phyloP scores from a whole-genome alignment of 2,888 invertebrate genomes.

The Pristionchus maxplancki region DNA sequence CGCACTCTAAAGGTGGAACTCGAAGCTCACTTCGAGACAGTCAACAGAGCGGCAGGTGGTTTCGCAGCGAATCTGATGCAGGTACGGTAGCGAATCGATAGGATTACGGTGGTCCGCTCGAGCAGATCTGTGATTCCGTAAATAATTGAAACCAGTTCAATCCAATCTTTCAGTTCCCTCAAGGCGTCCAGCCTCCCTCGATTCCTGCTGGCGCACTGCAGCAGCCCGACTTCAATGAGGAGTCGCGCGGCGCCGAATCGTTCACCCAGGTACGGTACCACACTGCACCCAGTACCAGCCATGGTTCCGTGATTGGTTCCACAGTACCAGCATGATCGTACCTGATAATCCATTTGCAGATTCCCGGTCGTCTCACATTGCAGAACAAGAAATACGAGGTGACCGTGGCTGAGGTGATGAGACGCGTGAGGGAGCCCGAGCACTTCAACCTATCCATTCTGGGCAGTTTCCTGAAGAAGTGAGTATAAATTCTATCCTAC shows the following conservation, averaged over 20 bases:
- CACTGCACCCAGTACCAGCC: not conserved
- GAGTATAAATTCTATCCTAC: not conserved
- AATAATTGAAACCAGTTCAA: too few relatives aligned
- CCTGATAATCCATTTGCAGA: not conserved
- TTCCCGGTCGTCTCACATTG: slow-evolving; percentile 43
- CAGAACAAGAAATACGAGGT: slow-evolving; percentile 33
- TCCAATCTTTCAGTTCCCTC: not conserved
- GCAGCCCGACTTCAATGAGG: not conserved
- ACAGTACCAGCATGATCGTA: not conserved
- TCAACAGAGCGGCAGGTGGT: not conserved
- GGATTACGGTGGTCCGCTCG: not conserved
- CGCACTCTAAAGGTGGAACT: not conserved
- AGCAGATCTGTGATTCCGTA: too few relatives aligned
- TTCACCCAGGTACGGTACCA: not conserved
- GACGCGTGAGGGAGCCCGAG: slow-evolving; percentile 10
- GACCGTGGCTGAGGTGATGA: slow-evolving; percentile 32
- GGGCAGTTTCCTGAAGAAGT: slow-evolving; percentile 11
- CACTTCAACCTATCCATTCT: slow-evolving; percentile 47
- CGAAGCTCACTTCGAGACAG: not conserved
- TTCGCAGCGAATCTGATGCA: not conserved
- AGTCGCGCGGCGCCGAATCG: not conserved
- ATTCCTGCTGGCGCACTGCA: not conserved
- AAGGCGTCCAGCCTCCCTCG: not conserved
- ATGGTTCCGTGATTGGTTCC: too few relatives aligned
- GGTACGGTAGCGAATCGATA: not conserved